Evolutionary conservation across 1,140 invertebrate species (phyloP).

Genomic region (Bilobella aurantiaca): DNA sequence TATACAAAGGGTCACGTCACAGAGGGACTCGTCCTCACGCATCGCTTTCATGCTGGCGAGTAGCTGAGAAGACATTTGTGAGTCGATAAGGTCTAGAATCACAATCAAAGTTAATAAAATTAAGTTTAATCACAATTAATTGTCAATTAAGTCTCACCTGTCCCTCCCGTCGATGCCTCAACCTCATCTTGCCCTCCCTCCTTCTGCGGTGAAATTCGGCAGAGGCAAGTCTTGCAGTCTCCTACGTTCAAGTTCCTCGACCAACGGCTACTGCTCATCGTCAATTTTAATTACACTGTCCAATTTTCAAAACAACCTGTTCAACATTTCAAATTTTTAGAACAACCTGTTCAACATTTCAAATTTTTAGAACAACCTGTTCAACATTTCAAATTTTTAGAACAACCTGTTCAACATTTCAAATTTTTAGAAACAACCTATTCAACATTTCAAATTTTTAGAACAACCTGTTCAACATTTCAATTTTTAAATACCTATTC

Average conservation of each 20-base stretch:
- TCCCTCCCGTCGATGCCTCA: conserved; percentile 6
- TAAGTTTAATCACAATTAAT: not conserved
- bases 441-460: no score
- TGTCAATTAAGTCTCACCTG: no score
- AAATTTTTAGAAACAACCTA: no score
- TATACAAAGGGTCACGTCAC: conserved; percentile 35
- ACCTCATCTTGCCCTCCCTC: conserved; percentile 17
- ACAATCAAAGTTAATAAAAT: no score
- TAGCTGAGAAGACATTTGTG: conserved; percentile 34
- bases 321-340: not conserved
- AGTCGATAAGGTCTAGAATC: conserved; percentile 29
- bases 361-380: not conserved
- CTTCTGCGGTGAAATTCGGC: conserved; percentile 31
- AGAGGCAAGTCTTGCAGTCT: conserved; percentile 34
- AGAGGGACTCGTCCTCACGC: conserved; percentile 33
- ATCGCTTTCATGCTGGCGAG: conserved; percentile 31
- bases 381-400: no score
- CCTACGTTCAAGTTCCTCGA: conserved; percentile 28
- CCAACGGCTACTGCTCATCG: conserved; percentile 30
- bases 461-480: no score
- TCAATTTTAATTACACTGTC: not conserved
- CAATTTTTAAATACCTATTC: no score
- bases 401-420: no score
- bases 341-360: not conserved
- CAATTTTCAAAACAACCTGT: not conserved